phyloP scores from a whole-genome alignment of 2,888 invertebrate genomes.

The Tinea pellionella region DNA sequence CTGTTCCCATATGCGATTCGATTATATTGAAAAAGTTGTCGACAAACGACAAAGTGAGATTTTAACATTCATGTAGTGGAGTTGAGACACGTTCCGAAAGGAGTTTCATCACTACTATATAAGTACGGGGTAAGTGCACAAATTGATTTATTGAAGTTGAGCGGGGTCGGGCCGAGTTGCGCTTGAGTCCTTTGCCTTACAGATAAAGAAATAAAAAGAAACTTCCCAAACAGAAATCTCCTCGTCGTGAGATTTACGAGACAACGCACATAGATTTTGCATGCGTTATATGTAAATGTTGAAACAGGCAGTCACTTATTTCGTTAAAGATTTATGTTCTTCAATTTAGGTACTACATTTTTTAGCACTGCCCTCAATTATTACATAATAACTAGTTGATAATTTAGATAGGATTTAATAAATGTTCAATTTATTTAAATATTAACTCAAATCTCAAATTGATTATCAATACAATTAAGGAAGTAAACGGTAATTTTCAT shows the following conservation, averaged over 20 bases:
- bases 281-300: conserved; percentile 47
- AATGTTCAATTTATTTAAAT: too few species aligned
- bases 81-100: conserved; percentile 42
- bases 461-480: neutral
- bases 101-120: conserved; percentile 26
- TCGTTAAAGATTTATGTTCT: conserved; percentile 3
- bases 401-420: too few species aligned
- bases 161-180: conserved; percentile 50
- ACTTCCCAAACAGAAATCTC: conserved; percentile 67
- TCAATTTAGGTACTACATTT: neutral
- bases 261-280: conserved; percentile 49
- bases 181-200: conserved; percentile 61
- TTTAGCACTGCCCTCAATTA: neutral
- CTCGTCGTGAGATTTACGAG: conserved; percentile 67
- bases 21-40: conserved; percentile 9
- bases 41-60: conserved; percentile 25
- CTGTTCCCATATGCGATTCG: neutral
- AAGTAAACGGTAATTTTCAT: conserved; percentile 43
- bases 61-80: conserved; percentile 39
- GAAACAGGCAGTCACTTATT: conserved; percentile 10
- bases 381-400: neutral
- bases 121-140: conserved; percentile 58
- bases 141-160: conserved; percentile 70
- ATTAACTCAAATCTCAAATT: too few species aligned
- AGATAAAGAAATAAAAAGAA: conserved; percentile 67